A percentile compares a stretch with the other conserved stretches of the same genome.
Conservation (phyloP, 2,888 invertebrate species). For the Amblyjoppa fuscipennis region DNA sequence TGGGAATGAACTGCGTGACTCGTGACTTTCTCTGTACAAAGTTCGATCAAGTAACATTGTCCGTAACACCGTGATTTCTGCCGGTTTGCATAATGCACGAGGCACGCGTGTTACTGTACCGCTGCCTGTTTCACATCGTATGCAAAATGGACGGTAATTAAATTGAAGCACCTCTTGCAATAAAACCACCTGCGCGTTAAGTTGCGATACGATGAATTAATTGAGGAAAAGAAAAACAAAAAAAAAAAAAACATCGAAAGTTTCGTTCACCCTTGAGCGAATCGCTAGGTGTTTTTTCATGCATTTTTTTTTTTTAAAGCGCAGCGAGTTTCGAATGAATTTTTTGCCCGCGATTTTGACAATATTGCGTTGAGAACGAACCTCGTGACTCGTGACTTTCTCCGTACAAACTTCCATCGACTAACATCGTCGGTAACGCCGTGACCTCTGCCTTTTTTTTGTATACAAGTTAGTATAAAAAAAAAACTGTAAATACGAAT, state of each 20-base stretch:
- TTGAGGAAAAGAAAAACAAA: conserved; percentile 8
- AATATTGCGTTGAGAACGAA: too few species aligned
- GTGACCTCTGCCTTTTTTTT: too few species aligned
- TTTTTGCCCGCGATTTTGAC: too few species aligned
- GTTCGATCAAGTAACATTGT: conserved; percentile 8
- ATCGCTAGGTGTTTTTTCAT: too few species aligned
- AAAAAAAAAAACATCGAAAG: conserved; percentile 14
- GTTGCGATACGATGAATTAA: conserved; percentile 32
- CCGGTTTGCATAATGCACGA: conserved; percentile 30
- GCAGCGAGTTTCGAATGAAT: too few species aligned
- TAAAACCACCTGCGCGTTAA: conserved; percentile 10
- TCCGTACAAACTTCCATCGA: too few species aligned
- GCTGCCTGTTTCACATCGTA: background rate
- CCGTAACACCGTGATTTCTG: conserved; percentile 2
- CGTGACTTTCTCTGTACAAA: conserved; percentile 45
- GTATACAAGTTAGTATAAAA: too few species aligned
- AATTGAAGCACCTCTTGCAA: conserved; percentile 37
- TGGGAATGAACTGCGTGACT: background rate
- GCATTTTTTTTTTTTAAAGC: too few species aligned
- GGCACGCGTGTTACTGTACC: background rate
- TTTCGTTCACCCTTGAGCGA: background rate
- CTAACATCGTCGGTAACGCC: too few species aligned
- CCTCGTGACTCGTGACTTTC: too few species aligned
- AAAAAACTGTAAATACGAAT: too few species aligned
- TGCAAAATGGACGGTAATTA: conserved; percentile 36